A percentile compares a stretch with the other conserved stretches of the same genome.
These are phyloP conservation scores for Malurus melanocephalus DNA, from an alignment of 2,113 vertebrate species.

Conservation along the genomic window DNA sequence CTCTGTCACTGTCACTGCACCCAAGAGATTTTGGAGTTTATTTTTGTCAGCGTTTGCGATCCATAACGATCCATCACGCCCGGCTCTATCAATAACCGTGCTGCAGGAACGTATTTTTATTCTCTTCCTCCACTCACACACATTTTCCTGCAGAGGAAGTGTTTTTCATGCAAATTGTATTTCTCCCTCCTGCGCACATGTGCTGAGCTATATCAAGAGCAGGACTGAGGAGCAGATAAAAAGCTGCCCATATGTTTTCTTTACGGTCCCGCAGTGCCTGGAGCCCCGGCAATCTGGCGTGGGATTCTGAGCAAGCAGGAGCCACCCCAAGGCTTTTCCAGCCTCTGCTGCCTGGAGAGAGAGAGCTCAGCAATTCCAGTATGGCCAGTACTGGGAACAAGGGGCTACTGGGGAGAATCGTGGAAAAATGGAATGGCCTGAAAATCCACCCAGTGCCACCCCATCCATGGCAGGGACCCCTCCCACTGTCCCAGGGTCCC, in stretches of 20 bases:
- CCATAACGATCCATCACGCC: background rate
- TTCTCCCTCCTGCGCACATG: background rate
- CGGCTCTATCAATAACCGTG: background rate
- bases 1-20: background rate
- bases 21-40: background rate
- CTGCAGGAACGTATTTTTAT: background rate
- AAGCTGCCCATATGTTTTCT: conserved; percentile 43
- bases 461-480: background rate
- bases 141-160: background rate
- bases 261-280: background rate
- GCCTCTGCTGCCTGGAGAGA: background rate
- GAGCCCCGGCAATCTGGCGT: background rate
- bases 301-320: background rate
- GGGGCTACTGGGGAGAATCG: background rate
- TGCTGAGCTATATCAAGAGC: conserved; percentile 46
- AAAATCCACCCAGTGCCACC: accelerated
- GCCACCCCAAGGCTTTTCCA: background rate
- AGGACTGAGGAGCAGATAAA: conserved; percentile 26
- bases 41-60: background rate
- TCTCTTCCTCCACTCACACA: background rate
- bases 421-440: accelerated
- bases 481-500: background rate
- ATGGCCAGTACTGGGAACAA: background rate
- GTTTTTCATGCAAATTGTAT: background rate
- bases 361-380: background rate